Percentiles rank a stretch among this genome's conserved stretches.
Evolutionary conservation across 1,140 invertebrate species (phyloP).

Genomic region (Drosophila willistoni): DNA sequence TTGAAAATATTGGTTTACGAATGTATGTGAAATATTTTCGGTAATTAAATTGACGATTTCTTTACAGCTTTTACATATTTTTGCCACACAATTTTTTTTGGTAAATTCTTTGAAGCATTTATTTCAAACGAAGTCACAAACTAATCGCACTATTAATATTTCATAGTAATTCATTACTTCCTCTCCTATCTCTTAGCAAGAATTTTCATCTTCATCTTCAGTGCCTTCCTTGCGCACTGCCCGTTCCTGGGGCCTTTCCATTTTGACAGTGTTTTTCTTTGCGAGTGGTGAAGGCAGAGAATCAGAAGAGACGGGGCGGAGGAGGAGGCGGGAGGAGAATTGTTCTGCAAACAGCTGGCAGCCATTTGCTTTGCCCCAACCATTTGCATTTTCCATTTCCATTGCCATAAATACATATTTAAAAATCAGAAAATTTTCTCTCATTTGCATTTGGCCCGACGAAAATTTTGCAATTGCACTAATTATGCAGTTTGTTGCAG

Average conservation of each 20-base stretch:
- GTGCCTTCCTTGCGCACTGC: background rate
- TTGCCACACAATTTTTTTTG: background rate
- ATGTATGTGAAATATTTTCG: background rate
- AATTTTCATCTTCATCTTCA: no score
- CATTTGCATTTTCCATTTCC: background rate
- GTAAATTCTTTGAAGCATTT: background rate
- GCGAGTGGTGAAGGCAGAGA: background rate
- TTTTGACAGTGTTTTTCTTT: slow-evolving; percentile 5
- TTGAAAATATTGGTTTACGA: background rate
- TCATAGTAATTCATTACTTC: slow-evolving; percentile 40
- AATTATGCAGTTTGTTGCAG: slow-evolving; percentile 58
- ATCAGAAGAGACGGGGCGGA: background rate
- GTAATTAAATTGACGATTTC: background rate
- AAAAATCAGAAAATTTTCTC: slow-evolving; percentile 20
- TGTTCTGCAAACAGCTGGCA: slow-evolving; percentile 7
- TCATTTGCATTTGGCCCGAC: slow-evolving; percentile 59
- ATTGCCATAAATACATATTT: slow-evolving; percentile 23
- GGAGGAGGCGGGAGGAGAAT: background rate
- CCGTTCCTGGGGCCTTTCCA: no score
- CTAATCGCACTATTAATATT: slow-evolving; percentile 40
- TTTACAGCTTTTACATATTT: background rate
- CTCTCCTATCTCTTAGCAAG: slow-evolving; percentile 2
- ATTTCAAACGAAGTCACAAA: background rate
- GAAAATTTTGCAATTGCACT: slow-evolving; percentile 44
- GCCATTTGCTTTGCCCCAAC: background rate